Base-by-base conservation (phyloP, 2,888 invertebrate species). In the Tiliacea citrago region DNA sequence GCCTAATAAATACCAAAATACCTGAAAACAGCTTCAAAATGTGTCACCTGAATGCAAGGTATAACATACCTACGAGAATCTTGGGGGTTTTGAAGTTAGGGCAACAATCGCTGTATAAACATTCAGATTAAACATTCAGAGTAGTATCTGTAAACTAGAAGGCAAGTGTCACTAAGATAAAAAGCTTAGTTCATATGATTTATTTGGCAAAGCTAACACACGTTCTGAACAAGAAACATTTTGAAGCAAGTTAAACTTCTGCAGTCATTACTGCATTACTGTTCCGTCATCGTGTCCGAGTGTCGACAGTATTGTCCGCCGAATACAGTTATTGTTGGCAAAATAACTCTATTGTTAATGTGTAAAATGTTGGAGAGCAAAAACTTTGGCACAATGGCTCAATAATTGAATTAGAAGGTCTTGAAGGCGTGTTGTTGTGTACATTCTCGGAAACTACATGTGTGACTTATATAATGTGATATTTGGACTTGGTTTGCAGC, bases 321-420 rank as follows among this genome's bases (percentile, higher is more conserved):
- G 81, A 89, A 92, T 91, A 95, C 95, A 94, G 95, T 95, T 95
- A 96, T 94, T 96, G 95, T 96, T 96, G 95, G 91, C 95, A 94
- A 96, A 96, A 96, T 95, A 95, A 92, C 89, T 84, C 90, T 87
- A 92, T 95, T 96, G 94, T 95, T 90, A 88, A 80, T 90, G 89
- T 90, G 89, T 91, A 87, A 92, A 91, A 89, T 89, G 85, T 90
- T 88, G 69, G 86, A 88, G 88, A 87, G 94, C 92, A 95, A 94
- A 96, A 95, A 95, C 91, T 89, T 75, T 75, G 73, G 81, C 80
- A 95, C 94, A 96, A 95, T 93, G 81, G 89, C 66, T 77, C 80
- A 87, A 88, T 96, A 96, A 96, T 96, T 94, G 96, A 96, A 96
- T 96, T 96, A 96, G 89, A 90, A 79, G 86, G 86, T 88, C 88